phyloP scores from a whole-genome alignment of 2,888 invertebrate genomes.

The Dasypolia templi region DNA sequence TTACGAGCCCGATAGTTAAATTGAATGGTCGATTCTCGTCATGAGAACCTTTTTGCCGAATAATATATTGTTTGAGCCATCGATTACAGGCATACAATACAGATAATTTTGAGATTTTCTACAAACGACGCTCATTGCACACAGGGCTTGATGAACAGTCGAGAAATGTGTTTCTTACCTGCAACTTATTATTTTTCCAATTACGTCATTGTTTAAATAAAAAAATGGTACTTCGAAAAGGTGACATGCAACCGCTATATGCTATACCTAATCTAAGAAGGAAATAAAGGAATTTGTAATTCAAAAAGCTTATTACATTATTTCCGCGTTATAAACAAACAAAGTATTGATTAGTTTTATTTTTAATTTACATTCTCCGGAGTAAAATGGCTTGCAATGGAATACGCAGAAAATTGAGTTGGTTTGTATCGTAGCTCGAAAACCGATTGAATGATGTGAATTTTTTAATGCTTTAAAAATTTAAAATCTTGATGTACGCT shows the following conservation, averaged over 20 bases:
- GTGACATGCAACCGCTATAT: neutral
- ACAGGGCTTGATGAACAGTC: neutral
- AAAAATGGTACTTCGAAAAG: neutral
- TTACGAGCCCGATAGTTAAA: neutral
- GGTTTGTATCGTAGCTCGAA: too few species aligned
- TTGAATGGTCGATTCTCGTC: neutral
- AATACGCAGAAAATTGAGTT: too few species aligned
- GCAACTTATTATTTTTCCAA: neutral
- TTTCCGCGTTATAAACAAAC: too few species aligned
- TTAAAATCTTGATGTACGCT: too few species aligned
- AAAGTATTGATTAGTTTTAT: too few species aligned
- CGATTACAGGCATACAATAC: neutral
- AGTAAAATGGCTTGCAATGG: too few species aligned
- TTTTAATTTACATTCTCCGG: too few species aligned
- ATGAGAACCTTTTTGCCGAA: neutral
- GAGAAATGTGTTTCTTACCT: neutral
- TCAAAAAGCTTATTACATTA: too few species aligned
- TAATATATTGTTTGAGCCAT: constrained; percentile 2
- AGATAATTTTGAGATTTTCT: neutral
- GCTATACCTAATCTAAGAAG: too few species aligned
- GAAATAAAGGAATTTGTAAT: neutral
- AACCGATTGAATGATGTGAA: too few species aligned
- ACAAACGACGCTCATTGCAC: neutral
- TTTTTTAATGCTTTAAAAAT: too few species aligned
- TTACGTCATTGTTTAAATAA: neutral